A percentile compares a stretch with the other conserved stretches of the same genome.
phyloP scores from a whole-genome alignment of 1,140 invertebrate genomes.

The Brachystomella parvula region DNA sequence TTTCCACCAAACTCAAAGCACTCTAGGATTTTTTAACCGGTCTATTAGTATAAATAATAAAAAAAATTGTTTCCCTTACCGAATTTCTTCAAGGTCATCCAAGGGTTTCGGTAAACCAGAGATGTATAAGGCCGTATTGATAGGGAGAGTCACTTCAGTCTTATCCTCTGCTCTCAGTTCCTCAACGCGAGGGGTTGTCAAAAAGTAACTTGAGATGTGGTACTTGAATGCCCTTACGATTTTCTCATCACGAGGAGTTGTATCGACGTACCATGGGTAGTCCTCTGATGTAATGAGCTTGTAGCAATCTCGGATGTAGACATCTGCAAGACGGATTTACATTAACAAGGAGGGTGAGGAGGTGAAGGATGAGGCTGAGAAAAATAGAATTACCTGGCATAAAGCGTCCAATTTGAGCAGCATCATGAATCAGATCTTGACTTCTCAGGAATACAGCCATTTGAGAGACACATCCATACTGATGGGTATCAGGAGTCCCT shows the following conservation, averaged over 20 bases:
- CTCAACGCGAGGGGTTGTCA: neutral
- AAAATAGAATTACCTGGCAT: neutral
- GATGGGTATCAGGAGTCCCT: constrained; percentile 16
- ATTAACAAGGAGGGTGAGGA: neutral
- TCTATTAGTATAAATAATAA: neutral
- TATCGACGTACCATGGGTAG: constrained; percentile 26
- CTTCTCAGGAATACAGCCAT: constrained; percentile 33
- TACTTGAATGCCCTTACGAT: constrained; percentile 24
- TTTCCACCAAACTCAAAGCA: too few species aligned
- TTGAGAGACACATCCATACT: constrained; percentile 31
- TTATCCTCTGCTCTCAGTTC: neutral
- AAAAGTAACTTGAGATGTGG: constrained; percentile 15
- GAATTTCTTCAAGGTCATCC: neutral
- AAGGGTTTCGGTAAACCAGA: neutral
- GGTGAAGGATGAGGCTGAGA: neutral
- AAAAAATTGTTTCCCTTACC: neutral
- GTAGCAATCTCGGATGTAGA: constrained; percentile 8
- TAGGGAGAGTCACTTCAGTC: constrained; percentile 4
- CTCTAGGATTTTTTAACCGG: too few species aligned
- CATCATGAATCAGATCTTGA: too few species aligned
- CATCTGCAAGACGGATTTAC: neutral
- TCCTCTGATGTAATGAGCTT: constrained; percentile 17
- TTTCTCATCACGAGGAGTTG: constrained; percentile 14
- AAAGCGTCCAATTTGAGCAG: neutral
- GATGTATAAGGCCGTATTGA: neutral